phyloP scores from a whole-genome alignment of 1,140 invertebrate genomes.

The Bombus confusus region DNA sequence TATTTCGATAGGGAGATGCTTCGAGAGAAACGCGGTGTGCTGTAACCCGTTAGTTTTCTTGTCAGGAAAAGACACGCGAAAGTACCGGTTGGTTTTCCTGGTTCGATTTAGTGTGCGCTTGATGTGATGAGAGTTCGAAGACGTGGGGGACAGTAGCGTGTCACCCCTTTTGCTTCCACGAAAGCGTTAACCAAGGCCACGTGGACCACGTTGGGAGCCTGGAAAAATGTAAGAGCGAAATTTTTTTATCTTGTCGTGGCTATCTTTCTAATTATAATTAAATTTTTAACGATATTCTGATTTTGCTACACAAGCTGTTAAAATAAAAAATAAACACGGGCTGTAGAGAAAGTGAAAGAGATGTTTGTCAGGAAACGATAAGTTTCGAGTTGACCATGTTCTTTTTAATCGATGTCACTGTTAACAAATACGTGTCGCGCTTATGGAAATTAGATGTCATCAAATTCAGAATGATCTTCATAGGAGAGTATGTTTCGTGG shows the following conservation, averaged over 20 bases:
- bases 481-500: not conserved
- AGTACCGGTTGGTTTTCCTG: constrained; percentile 25
- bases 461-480: not conserved
- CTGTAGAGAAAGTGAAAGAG: not conserved
- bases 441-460: not conserved
- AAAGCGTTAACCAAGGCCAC: constrained; percentile 71
- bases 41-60: constrained; percentile 30
- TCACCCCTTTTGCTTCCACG: constrained; percentile 43
- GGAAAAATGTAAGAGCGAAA: constrained; percentile 71
- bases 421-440: not conserved
- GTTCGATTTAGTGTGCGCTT: not conserved
- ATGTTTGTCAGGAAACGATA: not conserved
- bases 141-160: constrained; percentile 39
- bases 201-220: constrained; percentile 76
- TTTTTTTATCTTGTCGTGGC: not conserved
- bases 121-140: constrained; percentile 5
- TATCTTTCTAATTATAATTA: too few species aligned
- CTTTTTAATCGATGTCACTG: not conserved
- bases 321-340: not conserved
- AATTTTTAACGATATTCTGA: too few species aligned
- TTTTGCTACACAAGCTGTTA: not conserved
- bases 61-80: constrained; percentile 31
- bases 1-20: not conserved
- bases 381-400: not conserved
- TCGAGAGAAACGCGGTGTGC: not conserved